Evolutionary conservation across 2,113 vertebrate species (phyloP), one percentile per base, ranked within the genome.

Genomic region (Bujurquina vittata): DNA sequence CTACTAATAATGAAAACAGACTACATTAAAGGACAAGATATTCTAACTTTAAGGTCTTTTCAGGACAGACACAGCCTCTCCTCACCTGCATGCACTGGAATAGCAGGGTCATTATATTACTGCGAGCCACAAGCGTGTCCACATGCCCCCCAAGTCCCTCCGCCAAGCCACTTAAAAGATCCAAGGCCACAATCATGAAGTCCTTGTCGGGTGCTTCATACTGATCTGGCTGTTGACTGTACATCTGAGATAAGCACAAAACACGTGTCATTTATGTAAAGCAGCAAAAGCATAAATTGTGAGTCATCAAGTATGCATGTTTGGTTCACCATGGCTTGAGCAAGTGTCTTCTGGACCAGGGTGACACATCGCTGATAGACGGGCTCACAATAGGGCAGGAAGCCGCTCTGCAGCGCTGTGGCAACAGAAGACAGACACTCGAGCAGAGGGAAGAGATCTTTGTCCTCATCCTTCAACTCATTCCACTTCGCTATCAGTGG

Each of bases 61-160:
- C 67, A 0, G 0, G 18, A 52, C 18, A 69, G 9, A 18, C 67
- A 72, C 5, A 3, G 58, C 10, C 80, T 75, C 61, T 74, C 20
- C 89, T 79, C 33, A 98, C 98, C 97, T 99, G 98, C 97, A 99
- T 98, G 91, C 97, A 98, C 95, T 98, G 97, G 94, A 98, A 99
- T 0, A 99, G 96, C 75, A 99, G 93, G 0, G 97, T 99, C 98
- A 98, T 98, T 89, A 99, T 96, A 94, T 99, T 99, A 92, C 97
- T 98, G 6, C 97, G 96, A 8, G 97, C 97, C 43, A 99, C 98
- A 62, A 99, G 92, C 62, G 97, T 97, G 79, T 99, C 98, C 84
- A 99, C 98, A 0, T 98, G 97, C 10, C 96, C 96, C 0, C 98
- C 98, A 0, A 99, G 94, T 5, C 98, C 98, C 90, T 99, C 98